Base-by-base conservation (phyloP, 2,113 vertebrate species). In the Gracilinanus agilis region DNA sequence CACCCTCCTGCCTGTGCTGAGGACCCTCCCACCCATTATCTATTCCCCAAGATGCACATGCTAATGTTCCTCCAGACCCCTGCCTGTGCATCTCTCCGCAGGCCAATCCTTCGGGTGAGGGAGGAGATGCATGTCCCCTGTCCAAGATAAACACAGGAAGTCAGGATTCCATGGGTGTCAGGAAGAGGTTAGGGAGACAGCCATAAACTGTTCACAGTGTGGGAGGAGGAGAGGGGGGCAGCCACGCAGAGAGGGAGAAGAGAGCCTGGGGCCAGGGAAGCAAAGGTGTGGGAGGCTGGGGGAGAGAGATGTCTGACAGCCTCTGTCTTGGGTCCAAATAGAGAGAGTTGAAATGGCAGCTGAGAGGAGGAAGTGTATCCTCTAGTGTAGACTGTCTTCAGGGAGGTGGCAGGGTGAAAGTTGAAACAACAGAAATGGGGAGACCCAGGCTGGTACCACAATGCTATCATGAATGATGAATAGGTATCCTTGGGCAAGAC, bases 71-170 rank as follows among this genome's bases (percentile, higher is more conserved):
- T 54, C 24, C 21, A 24, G 0, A 10, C 13, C 24, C n/a, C 2
- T 53, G 89, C 54, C 83, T 11, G 0, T 24, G 9, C 2, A 4
- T 44, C 3, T 94, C 88, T 83, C 91, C 24, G 19, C 29, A 92
- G 53, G 91, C 91, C 6, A 0, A 24, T 88, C 19, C 13, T 95
- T 91, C 53, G 94, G 96, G 96, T 93, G 90, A 95, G 96, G 96
- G 91, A 95, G 93, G 75, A 94, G n/a, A 96, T 88, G 88, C 49
- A 0, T 44, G n/a, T 83, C 67, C 54, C 93, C 88, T 55, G 54
- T 96, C 96, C 95, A 96, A 97, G 95, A 97, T 93, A 97, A 97
- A 98, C 90, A 97, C 94, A 97, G 97, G 97, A 97, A 97, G 94
- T 21, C 90, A 96, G 95, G 97, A 88, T 97, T 89, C 44, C 92